phyloP scores from a whole-genome alignment of 2,797 vertebrate species.

The Pseudochirops cupreus region DNA sequence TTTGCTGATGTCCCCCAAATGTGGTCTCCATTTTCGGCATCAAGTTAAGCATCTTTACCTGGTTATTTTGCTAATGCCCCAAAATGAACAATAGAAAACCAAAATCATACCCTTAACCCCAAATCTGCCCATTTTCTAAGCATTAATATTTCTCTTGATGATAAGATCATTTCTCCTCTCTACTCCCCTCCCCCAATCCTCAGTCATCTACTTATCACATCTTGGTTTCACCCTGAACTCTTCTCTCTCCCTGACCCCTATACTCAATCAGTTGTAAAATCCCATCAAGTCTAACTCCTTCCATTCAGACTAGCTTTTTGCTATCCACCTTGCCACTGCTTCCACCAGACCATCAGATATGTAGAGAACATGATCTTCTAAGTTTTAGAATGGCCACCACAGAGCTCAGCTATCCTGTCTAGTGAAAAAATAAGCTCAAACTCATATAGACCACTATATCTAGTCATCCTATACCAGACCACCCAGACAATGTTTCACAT shows the following conservation, averaged over 20 bases:
- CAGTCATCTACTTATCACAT: background rate
- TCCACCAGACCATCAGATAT: no score
- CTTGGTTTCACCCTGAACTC: background rate
- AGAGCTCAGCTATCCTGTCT: no score
- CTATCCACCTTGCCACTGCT: no score
- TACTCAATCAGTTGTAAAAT: background rate
- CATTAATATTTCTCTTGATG: background rate
- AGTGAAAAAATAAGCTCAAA: no score
- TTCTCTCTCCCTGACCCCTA: background rate
- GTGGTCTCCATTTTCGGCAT: slow-evolving; percentile 2
- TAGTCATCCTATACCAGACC: no score
- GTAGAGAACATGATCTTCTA: no score
- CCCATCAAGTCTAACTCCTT: background rate
- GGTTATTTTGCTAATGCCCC: background rate
- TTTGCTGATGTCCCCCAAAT: background rate
- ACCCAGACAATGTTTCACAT: no score
- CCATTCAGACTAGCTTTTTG: no score
- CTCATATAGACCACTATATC: no score
- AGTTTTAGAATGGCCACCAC: no score
- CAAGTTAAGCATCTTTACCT: background rate
- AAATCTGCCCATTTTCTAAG: background rate
- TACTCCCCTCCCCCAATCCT: no score
- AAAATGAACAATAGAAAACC: background rate
- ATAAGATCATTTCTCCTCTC: no score
- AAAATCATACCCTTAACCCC: slow-evolving; percentile 23